Conservation (phyloP, 2,888 invertebrate species). For the Lymantria monacha region DNA sequence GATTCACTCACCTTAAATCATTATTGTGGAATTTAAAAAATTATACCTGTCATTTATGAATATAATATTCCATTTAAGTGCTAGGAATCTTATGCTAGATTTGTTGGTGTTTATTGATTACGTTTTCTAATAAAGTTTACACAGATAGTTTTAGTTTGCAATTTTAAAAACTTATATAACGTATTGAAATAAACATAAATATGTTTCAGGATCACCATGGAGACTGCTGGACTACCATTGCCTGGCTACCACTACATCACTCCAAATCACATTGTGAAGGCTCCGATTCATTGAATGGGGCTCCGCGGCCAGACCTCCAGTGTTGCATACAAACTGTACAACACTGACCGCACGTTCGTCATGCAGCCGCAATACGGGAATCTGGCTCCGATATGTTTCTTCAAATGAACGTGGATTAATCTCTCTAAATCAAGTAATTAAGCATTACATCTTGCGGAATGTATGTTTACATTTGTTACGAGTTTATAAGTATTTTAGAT, state of each 20-base stretch:
- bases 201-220: conserved; percentile 95
- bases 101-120: too few species aligned
- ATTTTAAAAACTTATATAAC: too few species aligned
- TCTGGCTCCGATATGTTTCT: conserved; percentile 71
- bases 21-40: too few species aligned
- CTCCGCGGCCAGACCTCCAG: conserved; percentile 59
- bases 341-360: conserved; percentile 42
- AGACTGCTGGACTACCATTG: conserved; percentile 95
- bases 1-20: too few species aligned
- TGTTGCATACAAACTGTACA: conserved; percentile 50
- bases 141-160: too few species aligned
- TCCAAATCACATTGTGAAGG: conserved; percentile 95
- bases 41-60: too few species aligned
- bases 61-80: too few species aligned
- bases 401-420: conserved; percentile 62
- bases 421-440: conserved; percentile 55
- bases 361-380: conserved; percentile 58
- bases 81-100: too few species aligned
- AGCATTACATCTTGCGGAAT: conserved; percentile 56
- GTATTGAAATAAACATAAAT: too few species aligned
- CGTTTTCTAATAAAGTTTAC: too few species aligned
- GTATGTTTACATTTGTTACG: conserved; percentile 82
- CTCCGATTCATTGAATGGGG: conserved; percentile 91
- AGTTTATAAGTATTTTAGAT: conserved; percentile 86
- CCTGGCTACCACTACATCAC: conserved; percentile 96